phyloP scores from a whole-genome alignment of 2,113 vertebrate genomes.

The Cynoglossus semilaevis region DNA sequence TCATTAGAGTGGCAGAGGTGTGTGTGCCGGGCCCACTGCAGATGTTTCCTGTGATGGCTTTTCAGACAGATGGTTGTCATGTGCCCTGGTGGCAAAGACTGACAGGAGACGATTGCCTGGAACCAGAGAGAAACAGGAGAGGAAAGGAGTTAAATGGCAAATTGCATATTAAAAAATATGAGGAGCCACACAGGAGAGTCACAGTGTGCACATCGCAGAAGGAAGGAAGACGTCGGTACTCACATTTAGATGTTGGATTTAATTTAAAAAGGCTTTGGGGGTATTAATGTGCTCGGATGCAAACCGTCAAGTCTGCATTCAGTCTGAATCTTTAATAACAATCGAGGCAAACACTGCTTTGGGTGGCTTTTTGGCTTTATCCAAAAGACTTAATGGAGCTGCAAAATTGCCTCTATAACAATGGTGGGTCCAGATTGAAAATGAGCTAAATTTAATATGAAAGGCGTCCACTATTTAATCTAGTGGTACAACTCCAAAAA shows the following conservation, averaged over 20 bases:
- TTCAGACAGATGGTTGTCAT: background rate
- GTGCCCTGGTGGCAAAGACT: background rate
- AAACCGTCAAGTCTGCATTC: constrained; percentile 7
- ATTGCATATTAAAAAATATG: background rate
- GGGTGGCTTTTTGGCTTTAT: background rate
- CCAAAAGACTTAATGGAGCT: background rate
- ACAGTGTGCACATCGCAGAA: background rate
- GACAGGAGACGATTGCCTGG: background rate
- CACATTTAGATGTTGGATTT: constrained; percentile 7
- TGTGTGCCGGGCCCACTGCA: constrained; percentile 1
- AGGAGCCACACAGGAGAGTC: background rate
- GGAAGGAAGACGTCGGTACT: background rate
- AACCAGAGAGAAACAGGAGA: constrained; percentile 1
- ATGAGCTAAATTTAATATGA: background rate
- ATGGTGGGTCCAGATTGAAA: background rate
- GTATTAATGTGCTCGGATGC: constrained; percentile 6
- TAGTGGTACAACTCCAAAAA: no score
- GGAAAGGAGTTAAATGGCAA: background rate
- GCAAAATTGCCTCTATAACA: background rate
- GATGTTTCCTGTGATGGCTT: background rate
- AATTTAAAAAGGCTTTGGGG: constrained; percentile 17
- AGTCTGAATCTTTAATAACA: constrained; percentile 5
- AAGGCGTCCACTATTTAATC: background rate
- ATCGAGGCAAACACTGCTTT: background rate
- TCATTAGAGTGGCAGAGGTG: constrained; percentile 88